Percentiles rank a stretch among this genome's conserved stretches.
Evolutionary conservation across 2,113 vertebrate species (phyloP).

Genomic region (Upupa epops): DNA sequence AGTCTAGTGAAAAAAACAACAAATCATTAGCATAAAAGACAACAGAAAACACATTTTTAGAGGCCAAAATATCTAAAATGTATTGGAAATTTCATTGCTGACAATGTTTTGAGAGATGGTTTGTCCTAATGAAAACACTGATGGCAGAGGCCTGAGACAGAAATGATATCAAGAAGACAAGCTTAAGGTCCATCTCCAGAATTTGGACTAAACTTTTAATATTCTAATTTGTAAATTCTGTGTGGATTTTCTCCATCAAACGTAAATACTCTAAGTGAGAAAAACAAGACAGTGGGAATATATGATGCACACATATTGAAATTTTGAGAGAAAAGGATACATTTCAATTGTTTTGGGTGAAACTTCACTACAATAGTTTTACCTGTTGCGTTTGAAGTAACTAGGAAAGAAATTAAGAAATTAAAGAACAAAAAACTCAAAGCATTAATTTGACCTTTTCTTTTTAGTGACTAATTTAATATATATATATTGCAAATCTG

Average conservation of each 20-base stretch:
- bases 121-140: background rate
- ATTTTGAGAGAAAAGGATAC: background rate
- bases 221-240: background rate
- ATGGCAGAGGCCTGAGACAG: background rate
- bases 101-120: background rate
- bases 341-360: background rate
- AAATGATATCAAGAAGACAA: background rate
- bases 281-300: background rate
- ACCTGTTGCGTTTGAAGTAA: too few species aligned
- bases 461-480: background rate
- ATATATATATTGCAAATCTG: background rate
- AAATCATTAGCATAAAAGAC: conserved; percentile 2
- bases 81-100: background rate
- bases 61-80: background rate
- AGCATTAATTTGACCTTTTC: background rate
- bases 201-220: background rate
- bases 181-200: background rate
- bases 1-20: background rate
- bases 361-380: too few species aligned
- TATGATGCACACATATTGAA: background rate
- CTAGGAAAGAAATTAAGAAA: background rate
- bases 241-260: background rate
- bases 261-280: background rate
- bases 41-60: conserved; percentile 1
- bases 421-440: background rate